These are phyloP conservation scores for Ptychobarbus kaznakovi DNA, from an alignment of 2,797 vertebrate genomes.

Conservation along the genomic window DNA sequence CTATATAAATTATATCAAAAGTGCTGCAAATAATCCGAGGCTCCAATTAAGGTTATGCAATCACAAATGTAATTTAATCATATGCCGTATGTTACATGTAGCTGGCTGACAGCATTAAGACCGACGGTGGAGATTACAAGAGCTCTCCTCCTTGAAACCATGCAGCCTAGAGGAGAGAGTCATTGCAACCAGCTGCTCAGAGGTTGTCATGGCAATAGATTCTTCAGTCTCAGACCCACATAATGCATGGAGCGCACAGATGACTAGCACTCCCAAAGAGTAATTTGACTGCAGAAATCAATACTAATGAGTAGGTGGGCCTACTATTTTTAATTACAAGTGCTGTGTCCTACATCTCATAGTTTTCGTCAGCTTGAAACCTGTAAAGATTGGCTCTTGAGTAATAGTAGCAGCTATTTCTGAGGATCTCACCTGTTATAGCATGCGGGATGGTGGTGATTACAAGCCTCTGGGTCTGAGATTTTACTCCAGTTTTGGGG, in stretches of 20 bases:
- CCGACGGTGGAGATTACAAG: constrained; percentile 23
- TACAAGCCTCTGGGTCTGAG: constrained; percentile 86
- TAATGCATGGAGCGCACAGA: constrained; percentile 51
- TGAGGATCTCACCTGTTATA: constrained; percentile 81
- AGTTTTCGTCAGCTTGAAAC: background rate
- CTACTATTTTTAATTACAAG: background rate
- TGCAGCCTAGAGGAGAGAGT: constrained; percentile 47
- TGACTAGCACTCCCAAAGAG: constrained; percentile 45
- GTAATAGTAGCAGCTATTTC: background rate
- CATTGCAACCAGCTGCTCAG: constrained; percentile 59
- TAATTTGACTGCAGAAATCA: constrained; percentile 42
- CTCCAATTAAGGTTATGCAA: background rate
- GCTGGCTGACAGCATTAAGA: constrained; percentile 26
- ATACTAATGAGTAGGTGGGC: constrained; percentile 16
- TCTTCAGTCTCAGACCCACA: constrained; percentile 60
- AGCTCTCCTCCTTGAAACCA: constrained; percentile 39
- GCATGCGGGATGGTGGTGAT: constrained; percentile 90
- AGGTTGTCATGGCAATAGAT: constrained; percentile 71
- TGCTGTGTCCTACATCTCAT: background rate
- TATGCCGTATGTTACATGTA: background rate
- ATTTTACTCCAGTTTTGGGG: constrained; percentile 86
- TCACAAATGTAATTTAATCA: background rate
- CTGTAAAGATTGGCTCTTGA: background rate
- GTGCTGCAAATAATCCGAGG: background rate
- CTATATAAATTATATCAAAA: background rate